Evolutionary conservation across 2,888 invertebrate species (phyloP).

Genomic region (Physocephala rufipes): DNA sequence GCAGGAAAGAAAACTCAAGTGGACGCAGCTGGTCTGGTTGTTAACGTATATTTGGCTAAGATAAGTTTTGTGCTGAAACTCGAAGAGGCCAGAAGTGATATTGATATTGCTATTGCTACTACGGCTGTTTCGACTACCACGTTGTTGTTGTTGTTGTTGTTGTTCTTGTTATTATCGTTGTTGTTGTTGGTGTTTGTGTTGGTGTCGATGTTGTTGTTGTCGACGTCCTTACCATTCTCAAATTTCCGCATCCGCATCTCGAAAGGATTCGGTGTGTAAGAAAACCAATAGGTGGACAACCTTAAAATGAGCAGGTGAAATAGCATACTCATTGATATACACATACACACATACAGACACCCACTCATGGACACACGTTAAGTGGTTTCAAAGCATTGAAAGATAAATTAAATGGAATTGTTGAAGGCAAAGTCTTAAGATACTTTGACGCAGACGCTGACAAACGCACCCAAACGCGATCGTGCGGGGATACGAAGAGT

Average conservation of each 20-base stretch:
- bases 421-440: not conserved
- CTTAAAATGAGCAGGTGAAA: slow-evolving; percentile 25
- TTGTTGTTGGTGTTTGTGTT: no score
- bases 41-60: not conserved
- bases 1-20: not conserved
- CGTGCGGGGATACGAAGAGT: not conserved
- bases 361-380: slow-evolving; percentile 14
- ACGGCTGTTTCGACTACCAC: no score
- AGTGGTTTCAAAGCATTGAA: slow-evolving; percentile 19
- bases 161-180: no score
- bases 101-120: not conserved
- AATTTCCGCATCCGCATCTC: not conserved
- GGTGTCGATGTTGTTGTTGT: no score
- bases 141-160: no score
- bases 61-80: not conserved
- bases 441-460: not conserved
- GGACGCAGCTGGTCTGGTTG: slow-evolving; percentile 11
- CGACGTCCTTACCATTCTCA: no score
- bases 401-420: slow-evolving; percentile 33
- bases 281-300: not conserved
- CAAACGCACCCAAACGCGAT: not conserved
- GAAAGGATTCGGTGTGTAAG: not conserved
- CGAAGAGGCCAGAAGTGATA: not conserved
- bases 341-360: not conserved
- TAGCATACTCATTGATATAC: slow-evolving; percentile 28